Conservation (phyloP, 2,888 invertebrate genomes). For the Orthosia cruda region DNA sequence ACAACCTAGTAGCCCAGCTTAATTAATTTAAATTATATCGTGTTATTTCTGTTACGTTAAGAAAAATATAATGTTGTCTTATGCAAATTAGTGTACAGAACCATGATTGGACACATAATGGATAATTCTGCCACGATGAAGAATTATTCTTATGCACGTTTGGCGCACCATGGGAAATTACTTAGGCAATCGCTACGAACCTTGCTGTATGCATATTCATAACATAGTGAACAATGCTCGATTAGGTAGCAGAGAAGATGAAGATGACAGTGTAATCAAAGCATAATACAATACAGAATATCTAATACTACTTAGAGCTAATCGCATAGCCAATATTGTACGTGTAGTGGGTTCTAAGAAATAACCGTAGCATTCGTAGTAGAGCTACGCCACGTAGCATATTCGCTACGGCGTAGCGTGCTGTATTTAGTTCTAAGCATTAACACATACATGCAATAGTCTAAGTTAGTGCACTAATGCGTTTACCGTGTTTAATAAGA, state of each 20-base stretch:
- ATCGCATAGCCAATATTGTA: constrained; percentile 42
- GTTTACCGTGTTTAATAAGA: constrained; percentile 55
- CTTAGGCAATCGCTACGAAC: background rate
- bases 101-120: background rate
- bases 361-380: constrained; percentile 49
- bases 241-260: background rate
- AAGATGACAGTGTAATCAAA: background rate
- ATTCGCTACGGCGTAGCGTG: constrained; percentile 55
- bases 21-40: no score
- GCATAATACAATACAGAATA: constrained; percentile 11
- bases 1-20: no score
- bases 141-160: background rate
- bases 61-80: no score
- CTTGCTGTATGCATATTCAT: background rate
- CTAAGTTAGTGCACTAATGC: constrained; percentile 54
- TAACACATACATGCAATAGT: constrained; percentile 47
- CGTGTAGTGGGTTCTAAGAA: constrained; percentile 37
- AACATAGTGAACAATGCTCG: no score
- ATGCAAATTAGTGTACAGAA: background rate
- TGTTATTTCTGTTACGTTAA: no score
- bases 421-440: constrained; percentile 50
- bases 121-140: background rate
- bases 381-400: constrained; percentile 47
- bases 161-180: background rate
- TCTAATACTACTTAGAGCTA: constrained; percentile 8